Base-by-base conservation (phyloP, 2,888 invertebrate genomes). In the Miltochrista miniata region DNA sequence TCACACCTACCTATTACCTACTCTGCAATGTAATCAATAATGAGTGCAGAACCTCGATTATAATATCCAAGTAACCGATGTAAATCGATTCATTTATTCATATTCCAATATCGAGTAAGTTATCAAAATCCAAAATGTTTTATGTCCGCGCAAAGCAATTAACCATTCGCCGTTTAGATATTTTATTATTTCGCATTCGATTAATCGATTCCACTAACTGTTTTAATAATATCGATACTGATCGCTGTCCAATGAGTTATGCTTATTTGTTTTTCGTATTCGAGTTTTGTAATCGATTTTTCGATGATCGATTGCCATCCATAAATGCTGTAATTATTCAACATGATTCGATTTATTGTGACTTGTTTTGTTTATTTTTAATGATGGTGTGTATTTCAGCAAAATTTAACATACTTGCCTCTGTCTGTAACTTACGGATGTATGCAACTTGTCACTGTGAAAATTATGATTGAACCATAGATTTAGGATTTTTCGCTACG, bases 171-270 rank as follows among this genome's bases (percentile, higher is more conserved):
- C 65, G 76, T 74, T 76, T 82, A 24, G 18, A 24, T 24, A 72
- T 77, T 85, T 76, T 79, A 85, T 87, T 83, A 86, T 83, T 80
- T 79, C 78, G 72, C 69, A 68, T 72, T 30, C 74, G 79, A 85
- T 89, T 85, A 88, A 88, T 89, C 87, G 86, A 85, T 79, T 82
- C 78, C 76, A 78, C 72, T 82, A 77, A 76, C 79, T 70, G 74
- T 84, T 83, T 85, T 85, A 87, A 87, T 87, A 87, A 83, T 44
- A 47, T 84, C 85, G 87, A 87, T 87, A 81, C 74, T 72, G 81
- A 88, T 87, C 86, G 72, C 63, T 70, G 76, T 68, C 68, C 70
- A 74, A 78, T 83, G 84, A 87, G 76, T 86, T 83, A 85, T 83
- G 79, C 72, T 85, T 88, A 87, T 89, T 90, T 90, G 87, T 83